These are phyloP conservation scores for Bombus polaris DNA, from an alignment of 1,140 invertebrate genomes.

Conservation along the genomic window DNA sequence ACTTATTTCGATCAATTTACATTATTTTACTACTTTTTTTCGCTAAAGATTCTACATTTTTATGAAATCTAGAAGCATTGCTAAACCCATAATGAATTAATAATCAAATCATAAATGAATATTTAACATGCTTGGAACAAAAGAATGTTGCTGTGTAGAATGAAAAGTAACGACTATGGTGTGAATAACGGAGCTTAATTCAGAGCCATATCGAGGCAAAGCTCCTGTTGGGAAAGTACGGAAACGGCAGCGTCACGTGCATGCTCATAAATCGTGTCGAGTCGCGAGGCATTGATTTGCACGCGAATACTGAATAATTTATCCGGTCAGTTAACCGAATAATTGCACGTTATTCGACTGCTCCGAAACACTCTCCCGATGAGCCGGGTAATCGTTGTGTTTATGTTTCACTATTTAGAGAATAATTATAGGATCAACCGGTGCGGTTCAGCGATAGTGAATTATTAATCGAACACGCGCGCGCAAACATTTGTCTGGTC, in stretches of 20 bases:
- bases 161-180: neutral
- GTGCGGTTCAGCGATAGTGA: conserved; percentile 35
- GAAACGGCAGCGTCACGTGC: neutral
- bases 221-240: neutral
- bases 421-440: conserved; percentile 62
- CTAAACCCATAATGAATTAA: neutral
- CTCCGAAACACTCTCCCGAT: conserved; percentile 38
- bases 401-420: conserved; percentile 60
- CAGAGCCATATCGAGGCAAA: neutral
- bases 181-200: neutral
- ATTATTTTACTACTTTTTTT: too few relatives aligned
- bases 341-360: conserved; percentile 56
- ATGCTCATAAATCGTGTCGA: conserved; percentile 10
- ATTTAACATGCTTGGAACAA: neutral
- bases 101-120: neutral
- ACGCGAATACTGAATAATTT: conserved; percentile 58
- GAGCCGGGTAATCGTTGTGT: conserved; percentile 60
- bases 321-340: conserved; percentile 60
- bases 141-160: neutral
- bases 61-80: too few relatives aligned
- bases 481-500: conserved; percentile 30
- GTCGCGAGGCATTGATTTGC: conserved; percentile 35
- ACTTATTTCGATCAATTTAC: too few relatives aligned
- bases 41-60: too few relatives aligned
- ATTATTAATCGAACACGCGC: conserved; percentile 58